Evolutionary conservation across 2,888 invertebrate genomes (phyloP).

Genomic region (Embidobia sp.): DNA sequence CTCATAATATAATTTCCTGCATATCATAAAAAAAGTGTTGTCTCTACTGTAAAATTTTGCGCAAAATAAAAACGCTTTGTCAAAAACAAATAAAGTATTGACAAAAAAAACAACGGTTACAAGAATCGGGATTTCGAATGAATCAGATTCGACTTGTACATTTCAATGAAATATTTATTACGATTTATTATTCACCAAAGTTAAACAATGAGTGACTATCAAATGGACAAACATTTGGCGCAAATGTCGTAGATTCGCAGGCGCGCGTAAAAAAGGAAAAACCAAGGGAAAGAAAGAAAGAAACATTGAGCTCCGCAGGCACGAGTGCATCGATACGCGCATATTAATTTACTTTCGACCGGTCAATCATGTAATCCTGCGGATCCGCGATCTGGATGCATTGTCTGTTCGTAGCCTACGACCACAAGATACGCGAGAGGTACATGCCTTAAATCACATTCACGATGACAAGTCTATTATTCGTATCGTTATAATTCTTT

Average conservation of each 20-base stretch:
- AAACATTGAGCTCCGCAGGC: constrained; percentile 48
- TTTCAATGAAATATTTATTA: constrained; percentile 79
- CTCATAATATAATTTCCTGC: no score
- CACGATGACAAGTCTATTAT: constrained; percentile 65
- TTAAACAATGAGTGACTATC: constrained; percentile 77
- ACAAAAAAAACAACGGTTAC: no score
- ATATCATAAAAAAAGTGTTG: no score
- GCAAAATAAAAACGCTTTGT: no score
- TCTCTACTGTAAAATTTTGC: no score
- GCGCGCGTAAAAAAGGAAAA: constrained; percentile 62
- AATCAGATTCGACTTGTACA: constrained; percentile 29
- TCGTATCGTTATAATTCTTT: constrained; percentile 55
- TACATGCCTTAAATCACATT: constrained; percentile 75
- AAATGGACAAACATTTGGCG: constrained; percentile 75
- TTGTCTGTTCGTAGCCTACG: constrained; percentile 44
- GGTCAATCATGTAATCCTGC: constrained; percentile 20
- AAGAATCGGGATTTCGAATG: background rate
- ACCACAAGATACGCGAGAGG: constrained; percentile 46
- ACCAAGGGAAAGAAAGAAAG: no score
- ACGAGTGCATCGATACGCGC: background rate
- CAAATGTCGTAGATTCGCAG: constrained; percentile 62
- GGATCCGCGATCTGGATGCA: constrained; percentile 11
- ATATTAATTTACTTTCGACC: constrained; percentile 27
- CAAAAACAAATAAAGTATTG: no score
- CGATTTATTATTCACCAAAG: constrained; percentile 74